Conservation (phyloP, 2,797 vertebrate genomes). For the Argyrosomus regius region DNA sequence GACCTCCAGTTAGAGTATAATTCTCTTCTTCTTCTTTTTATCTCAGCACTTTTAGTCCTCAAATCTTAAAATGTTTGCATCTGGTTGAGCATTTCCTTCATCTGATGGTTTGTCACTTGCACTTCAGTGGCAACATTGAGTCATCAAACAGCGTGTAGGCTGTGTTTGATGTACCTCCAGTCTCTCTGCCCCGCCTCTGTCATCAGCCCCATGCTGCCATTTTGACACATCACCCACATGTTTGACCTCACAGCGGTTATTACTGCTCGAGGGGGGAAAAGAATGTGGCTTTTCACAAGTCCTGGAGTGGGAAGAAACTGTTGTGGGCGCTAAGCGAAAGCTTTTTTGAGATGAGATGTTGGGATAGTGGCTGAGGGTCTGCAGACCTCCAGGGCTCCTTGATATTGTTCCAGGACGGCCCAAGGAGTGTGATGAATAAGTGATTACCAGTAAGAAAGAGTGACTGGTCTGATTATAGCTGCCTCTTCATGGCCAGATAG, state of each 20-base stretch:
- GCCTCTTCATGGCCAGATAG: background rate
- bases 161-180: slow-evolving; percentile 23
- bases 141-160: background rate
- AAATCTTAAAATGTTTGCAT: background rate
- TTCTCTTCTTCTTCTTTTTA: background rate
- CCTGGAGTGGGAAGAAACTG: slow-evolving; percentile 13
- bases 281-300: slow-evolving; percentile 28
- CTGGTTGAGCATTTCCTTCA: background rate
- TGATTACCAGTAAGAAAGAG: background rate
- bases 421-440: background rate
- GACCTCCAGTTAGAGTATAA: background rate
- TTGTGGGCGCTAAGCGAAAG: slow-evolving; percentile 1
- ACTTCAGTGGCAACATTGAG: background rate
- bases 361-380: background rate
- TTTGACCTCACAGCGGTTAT: slow-evolving; percentile 30
- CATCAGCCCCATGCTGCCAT: slow-evolving; percentile 8
- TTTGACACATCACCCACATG: slow-evolving; percentile 40
- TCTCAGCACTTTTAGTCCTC: background rate
- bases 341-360: background rate
- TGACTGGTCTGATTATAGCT: background rate
- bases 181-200: background rate
- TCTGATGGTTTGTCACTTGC: background rate
- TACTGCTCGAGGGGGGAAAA: background rate
- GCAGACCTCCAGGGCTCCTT: background rate
- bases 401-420: background rate